phyloP scores from a whole-genome alignment of 1,140 invertebrate species.

The Armadillidium nasatum region DNA sequence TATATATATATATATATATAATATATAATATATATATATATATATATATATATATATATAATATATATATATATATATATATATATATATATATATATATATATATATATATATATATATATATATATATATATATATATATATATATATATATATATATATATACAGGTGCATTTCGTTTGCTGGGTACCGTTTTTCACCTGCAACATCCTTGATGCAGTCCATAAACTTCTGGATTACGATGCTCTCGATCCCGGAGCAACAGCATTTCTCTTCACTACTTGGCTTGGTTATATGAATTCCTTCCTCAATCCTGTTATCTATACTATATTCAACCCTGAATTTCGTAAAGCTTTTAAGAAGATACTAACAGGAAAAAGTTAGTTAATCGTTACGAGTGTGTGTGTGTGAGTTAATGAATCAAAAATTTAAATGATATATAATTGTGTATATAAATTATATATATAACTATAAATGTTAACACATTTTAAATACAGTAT shows the following conservation, averaged over 20 bases:
- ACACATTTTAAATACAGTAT: no score
- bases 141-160: constrained; percentile 17
- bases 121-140: constrained; percentile 32
- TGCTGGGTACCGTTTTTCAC: constrained; percentile 99
- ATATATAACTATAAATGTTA: no score
- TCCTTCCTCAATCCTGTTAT: constrained; percentile 94
- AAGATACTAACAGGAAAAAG: constrained; percentile 59
- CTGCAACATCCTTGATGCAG: constrained; percentile 93
- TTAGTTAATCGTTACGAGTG: background rate
- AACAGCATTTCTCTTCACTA: constrained; percentile 86
- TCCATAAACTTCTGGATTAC: constrained; percentile 73
- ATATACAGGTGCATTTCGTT: constrained; percentile 80
- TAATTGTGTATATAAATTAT: no score
- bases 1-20: background rate
- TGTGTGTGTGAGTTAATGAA: no score
- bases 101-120: constrained; percentile 26
- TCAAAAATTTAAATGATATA: no score
- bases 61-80: constrained; percentile 31
- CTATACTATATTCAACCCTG: constrained; percentile 98
- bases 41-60: constrained; percentile 30
- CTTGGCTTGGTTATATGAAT: constrained; percentile 99
- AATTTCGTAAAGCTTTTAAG: constrained; percentile 98
- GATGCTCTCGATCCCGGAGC: constrained; percentile 64
- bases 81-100: constrained; percentile 4
- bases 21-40: constrained; percentile 16